These are phyloP conservation scores for Cochlearius cochlearius DNA, from an alignment of 2,113 vertebrate genomes.

Conservation along the genomic window DNA sequence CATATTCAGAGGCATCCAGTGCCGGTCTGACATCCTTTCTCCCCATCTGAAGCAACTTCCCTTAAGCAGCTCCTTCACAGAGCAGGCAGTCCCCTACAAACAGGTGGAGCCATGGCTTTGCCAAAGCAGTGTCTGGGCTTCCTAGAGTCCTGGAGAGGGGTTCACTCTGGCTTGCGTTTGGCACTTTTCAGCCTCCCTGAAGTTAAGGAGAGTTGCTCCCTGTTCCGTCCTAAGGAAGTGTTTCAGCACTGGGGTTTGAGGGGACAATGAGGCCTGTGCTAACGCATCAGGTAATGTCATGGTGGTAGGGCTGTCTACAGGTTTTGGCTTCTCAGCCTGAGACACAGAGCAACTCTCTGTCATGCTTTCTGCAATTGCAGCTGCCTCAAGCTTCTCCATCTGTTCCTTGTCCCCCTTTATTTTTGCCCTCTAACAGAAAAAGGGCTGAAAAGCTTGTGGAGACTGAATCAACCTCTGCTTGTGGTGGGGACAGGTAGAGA, in stretches of 20 bases:
- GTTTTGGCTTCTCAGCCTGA: not conserved
- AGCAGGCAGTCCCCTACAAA: not conserved
- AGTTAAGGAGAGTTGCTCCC: not conserved
- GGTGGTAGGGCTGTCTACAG: not conserved
- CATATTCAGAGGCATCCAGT: not conserved
- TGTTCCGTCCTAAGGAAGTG: not conserved
- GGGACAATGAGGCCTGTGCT: not conserved
- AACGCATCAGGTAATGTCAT: not conserved
- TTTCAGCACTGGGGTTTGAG: not conserved
- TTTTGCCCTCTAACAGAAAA: not conserved
- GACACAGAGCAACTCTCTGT: not conserved
- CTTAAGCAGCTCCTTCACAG: not conserved
- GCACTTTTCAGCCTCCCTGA: not conserved
- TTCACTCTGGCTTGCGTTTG: not conserved
- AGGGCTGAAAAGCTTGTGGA: not conserved
- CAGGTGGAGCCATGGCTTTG: not conserved
- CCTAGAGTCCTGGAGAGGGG: not conserved
- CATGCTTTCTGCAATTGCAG: not conserved
- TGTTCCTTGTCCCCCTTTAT: not conserved
- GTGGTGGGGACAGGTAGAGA: not conserved
- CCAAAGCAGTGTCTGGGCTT: not conserved
- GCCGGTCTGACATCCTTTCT: not conserved
- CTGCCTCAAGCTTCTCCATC: not conserved
- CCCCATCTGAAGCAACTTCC: not conserved
- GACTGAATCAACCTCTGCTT: not conserved